These are phyloP conservation scores for Enteromius fasciolatus DNA, from an alignment of 2,797 vertebrate species.

Conservation along the genomic window DNA sequence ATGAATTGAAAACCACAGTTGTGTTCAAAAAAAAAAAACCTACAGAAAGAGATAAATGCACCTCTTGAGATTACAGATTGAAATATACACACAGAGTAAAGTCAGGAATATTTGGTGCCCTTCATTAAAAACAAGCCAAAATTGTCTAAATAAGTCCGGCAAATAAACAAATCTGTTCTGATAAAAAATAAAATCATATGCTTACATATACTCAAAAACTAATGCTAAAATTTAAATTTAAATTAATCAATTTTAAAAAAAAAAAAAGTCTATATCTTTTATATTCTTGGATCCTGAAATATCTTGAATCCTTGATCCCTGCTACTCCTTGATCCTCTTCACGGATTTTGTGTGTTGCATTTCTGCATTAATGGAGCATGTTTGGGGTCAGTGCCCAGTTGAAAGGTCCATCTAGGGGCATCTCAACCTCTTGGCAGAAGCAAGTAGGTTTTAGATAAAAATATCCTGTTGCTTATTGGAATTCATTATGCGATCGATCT, in stretches of 20 bases:
- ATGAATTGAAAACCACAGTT: conserved; percentile 58
- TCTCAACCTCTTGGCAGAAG: conserved; percentile 14
- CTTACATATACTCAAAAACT: neutral
- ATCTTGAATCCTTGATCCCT: neutral
- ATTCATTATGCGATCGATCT: conserved; percentile 49
- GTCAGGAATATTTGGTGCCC: neutral
- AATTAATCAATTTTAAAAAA: neutral
- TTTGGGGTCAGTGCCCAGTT: conserved; percentile 14
- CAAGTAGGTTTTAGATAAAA: conserved; percentile 16
- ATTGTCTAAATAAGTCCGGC: neutral
- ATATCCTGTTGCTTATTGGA: conserved; percentile 38
- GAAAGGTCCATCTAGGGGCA: conserved; percentile 19
- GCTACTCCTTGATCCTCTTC: neutral
- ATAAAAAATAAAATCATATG: neutral
- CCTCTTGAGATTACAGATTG: conserved; percentile 45
- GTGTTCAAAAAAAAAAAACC: neutral
- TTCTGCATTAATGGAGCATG: neutral
- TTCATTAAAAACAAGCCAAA: neutral
- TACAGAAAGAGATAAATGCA: neutral
- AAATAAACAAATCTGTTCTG: neutral
- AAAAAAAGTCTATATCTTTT: neutral
- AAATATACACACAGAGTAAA: conserved; percentile 44
- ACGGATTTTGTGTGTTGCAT: neutral
- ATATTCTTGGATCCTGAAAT: neutral
- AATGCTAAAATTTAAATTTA: neutral